Evolutionary conservation across 2,888 invertebrate species (phyloP).

Genomic region (Phortica magna): DNA sequence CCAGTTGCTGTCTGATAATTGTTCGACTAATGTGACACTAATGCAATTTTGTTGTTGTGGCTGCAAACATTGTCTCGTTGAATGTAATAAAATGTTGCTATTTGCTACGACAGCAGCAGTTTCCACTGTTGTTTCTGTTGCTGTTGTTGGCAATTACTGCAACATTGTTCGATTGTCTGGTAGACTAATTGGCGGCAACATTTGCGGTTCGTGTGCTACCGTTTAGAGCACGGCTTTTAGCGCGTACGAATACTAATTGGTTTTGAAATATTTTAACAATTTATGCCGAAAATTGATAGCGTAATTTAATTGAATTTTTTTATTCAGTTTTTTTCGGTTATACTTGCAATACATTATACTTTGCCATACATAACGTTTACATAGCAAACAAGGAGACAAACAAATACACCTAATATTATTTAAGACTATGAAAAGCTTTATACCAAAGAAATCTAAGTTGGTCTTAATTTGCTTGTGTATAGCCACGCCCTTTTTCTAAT

Average conservation of each 20-base stretch:
- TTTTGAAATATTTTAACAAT: conserved; percentile 24
- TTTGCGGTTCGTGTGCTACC: conserved; percentile 38
- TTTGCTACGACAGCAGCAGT: conserved; percentile 41
- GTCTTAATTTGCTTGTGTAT: too few relatives aligned
- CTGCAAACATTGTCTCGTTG: conserved; percentile 14
- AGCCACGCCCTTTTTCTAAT: too few relatives aligned
- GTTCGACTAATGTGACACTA: conserved; percentile 24
- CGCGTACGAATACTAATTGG: conserved; percentile 47
- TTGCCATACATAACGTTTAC: too few relatives aligned
- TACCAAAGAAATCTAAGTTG: too few relatives aligned
- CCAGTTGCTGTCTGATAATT: too few relatives aligned
- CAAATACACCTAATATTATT: too few relatives aligned
- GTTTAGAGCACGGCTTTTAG: conserved; percentile 10
- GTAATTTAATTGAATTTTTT: conserved; percentile 55
- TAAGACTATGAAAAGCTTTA: too few relatives aligned
- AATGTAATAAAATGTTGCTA: not conserved
- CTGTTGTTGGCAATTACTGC: conserved; percentile 38
- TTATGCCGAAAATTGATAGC: conserved; percentile 18
- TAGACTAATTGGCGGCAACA: conserved; percentile 56
- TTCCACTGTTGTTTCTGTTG: conserved; percentile 37
- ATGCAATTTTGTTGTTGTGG: conserved; percentile 32
- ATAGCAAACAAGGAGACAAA: too few relatives aligned
- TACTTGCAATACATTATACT: too few relatives aligned
- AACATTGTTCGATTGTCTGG: conserved; percentile 37
- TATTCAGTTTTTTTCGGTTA: too few relatives aligned